Evolutionary conservation across 2,888 invertebrate species (phyloP).

Genomic region (Fragum sueziense): DNA sequence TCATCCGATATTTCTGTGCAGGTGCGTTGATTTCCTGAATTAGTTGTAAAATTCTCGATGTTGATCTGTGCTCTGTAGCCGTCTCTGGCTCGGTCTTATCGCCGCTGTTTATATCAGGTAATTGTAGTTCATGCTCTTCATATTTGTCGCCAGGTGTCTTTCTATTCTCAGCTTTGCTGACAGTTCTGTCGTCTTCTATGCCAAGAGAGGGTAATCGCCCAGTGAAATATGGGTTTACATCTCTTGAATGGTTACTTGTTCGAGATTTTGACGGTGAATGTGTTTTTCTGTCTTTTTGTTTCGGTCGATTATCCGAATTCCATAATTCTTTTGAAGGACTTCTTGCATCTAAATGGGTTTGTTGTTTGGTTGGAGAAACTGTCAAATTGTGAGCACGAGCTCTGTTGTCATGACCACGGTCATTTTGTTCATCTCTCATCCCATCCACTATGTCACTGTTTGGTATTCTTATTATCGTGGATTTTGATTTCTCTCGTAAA

Average conservation of each 20-base stretch:
- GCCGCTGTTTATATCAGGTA: neutral
- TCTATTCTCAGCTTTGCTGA: neutral
- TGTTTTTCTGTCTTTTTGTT: neutral
- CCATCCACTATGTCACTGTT: neutral
- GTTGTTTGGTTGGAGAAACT: neutral
- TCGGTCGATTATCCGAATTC: neutral
- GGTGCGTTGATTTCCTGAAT: conserved; percentile 39
- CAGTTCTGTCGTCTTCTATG: neutral
- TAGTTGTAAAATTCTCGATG: conserved; percentile 29
- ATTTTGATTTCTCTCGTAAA: neutral
- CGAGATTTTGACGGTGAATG: too few species aligned
- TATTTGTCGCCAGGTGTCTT: neutral
- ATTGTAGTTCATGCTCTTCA: neutral
- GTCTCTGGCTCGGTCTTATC: neutral
- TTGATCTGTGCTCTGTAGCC: conserved; percentile 10
- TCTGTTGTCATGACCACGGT: neutral
- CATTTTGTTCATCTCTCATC: neutral
- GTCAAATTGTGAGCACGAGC: neutral
- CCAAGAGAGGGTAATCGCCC: conserved; percentile 42
- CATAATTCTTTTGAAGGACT: neutral
- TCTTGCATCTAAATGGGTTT: neutral
- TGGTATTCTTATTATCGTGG: neutral
- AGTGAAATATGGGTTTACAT: conserved; percentile 32
- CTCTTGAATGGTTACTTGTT: neutral
- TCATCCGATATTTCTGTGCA: conserved; percentile 4